Percentiles rank a stretch among this genome's conserved stretches.
Conservation (phyloP, 2,113 vertebrate genomes). For the Danionella cerebrum region DNA sequence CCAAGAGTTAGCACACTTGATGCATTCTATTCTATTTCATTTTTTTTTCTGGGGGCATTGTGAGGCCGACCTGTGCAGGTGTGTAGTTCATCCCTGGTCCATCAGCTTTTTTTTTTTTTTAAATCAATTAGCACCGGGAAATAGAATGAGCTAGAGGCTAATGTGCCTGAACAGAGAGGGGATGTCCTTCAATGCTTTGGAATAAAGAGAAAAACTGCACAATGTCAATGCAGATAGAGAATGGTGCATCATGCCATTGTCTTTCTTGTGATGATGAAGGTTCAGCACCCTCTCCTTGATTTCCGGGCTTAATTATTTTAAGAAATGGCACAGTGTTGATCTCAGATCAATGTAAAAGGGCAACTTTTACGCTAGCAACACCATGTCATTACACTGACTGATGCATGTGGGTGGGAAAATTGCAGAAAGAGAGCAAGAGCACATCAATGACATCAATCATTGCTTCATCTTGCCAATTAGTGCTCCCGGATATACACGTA, state of each 20-base stretch:
- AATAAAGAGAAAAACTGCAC: conserved; percentile 14
- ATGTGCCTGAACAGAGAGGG: conserved; percentile 27
- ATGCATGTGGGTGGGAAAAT: conserved; percentile 26
- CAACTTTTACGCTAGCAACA: conserved; percentile 9
- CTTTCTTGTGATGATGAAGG: conserved; percentile 7
- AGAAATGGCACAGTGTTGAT: background rate
- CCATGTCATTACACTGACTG: conserved; percentile 16
- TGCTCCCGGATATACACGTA: conserved; percentile 17
- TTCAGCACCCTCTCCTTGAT: background rate
- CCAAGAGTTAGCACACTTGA: conserved; percentile 11
- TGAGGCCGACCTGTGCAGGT: conserved; percentile 15
- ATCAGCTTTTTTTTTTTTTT: conserved; percentile 27
- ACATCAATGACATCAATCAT: conserved; percentile 26
- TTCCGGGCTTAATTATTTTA: conserved; percentile 18
- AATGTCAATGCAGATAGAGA: conserved; percentile 8
- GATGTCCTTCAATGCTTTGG: conserved; percentile 26
- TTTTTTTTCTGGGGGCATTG: conserved; percentile 31
- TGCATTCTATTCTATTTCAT: background rate
- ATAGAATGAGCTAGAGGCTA: conserved; percentile 36
- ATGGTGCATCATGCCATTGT: conserved; percentile 7
- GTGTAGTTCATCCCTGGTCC: conserved; percentile 13
- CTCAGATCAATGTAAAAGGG: conserved; percentile 6
- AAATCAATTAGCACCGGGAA: conserved; percentile 36
- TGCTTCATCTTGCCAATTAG: conserved; percentile 31
- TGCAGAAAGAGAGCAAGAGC: conserved; percentile 1